phyloP scores from a whole-genome alignment of 30 jellyfish, hydroid and myxozoan species.

The Aurelia coerulea region DNA sequence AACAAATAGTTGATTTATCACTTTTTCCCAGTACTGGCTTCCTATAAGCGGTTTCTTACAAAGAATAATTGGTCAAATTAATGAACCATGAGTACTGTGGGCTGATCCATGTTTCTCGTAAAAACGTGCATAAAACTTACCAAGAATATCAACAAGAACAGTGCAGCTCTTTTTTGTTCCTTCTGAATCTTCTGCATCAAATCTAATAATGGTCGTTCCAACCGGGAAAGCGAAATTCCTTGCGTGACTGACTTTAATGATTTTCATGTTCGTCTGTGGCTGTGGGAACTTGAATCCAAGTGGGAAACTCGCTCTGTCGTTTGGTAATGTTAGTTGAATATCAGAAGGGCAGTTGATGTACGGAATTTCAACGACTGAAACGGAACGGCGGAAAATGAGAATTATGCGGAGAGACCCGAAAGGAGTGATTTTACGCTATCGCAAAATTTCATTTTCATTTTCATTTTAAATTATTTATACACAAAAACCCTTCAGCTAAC shows the following conservation, averaged over 20 bases:
- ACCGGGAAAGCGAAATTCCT: constrained; percentile 57
- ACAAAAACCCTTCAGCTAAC: too few relatives aligned
- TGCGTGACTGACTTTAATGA: constrained; percentile 61
- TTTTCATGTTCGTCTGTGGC: constrained; percentile 92
- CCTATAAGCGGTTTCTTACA: too few relatives aligned
- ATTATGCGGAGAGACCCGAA: too few relatives aligned
- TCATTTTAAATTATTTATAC: too few relatives aligned
- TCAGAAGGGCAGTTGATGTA: constrained; percentile 93
- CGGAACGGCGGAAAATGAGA: background rate
- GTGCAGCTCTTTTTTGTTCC: constrained; percentile 68
- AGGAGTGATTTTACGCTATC: too few relatives aligned
- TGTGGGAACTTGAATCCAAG: constrained; percentile 70
- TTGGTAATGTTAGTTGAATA: constrained; percentile 61
- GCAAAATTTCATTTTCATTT: too few relatives aligned
- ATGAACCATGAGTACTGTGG: too few relatives aligned
- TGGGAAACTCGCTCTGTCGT: constrained; percentile 30
- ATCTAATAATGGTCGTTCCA: constrained; percentile 74
- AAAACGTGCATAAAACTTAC: constrained; percentile 35
- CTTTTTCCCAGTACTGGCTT: too few relatives aligned
- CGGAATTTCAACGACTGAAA: constrained; percentile 78
- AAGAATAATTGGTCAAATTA: too few relatives aligned
- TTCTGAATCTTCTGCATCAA: constrained; percentile 60
- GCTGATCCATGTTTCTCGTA: too few relatives aligned
- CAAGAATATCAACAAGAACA: constrained; percentile 70
- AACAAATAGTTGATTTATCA: too few relatives aligned